Base-by-base conservation (phyloP, 1,140 invertebrate genomes). In the Zaprionus inermis region DNA sequence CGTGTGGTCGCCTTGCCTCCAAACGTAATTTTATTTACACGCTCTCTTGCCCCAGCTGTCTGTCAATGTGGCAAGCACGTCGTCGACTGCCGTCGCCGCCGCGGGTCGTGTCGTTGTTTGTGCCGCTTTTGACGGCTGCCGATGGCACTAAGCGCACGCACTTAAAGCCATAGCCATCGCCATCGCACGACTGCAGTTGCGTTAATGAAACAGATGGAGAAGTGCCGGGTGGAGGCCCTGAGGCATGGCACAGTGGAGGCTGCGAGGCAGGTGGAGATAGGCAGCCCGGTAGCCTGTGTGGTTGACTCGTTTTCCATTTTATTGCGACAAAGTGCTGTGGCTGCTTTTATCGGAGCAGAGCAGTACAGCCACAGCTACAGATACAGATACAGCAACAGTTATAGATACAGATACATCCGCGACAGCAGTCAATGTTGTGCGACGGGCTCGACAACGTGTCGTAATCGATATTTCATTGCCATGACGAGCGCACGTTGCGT, bases 11-110 rank as follows among this genome's bases (percentile, higher is more conserved):
- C 68, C 74, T 73, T 78, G 70, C 77, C 77, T 73, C 49, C 63
- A 78, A 84, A 73, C 71, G 84, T 88, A 88, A 88, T 88, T 88
- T 89, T 88, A 88, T 88, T 88, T 88, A 89, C 84, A 78, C 83
- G 83, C 75, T 54, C 76, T 72, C 55, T 77, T 77, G 76, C 70
- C 72, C 67, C 61, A 64, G 51, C 77, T 83, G 83, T 79, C 83
- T 89, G 83, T 63, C 58, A 59, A 51, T 36, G 44, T 38, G 24
- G 24, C 24, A 28, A 28, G 9, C 30, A 32, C 30, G 36, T 36
- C 59, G 68, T 64, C 59, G 57, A 54, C 46, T 30, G 32, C 30
- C 38, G 14, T 41, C 10, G 59, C 41, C 18, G 32, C 60, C 38
- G 67, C 22, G n/a, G n/a, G n/a, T 34, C 34, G 55, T 66, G 69